phyloP scores from a whole-genome alignment of 2,797 vertebrate species.

The Brachymystax lenok region DNA sequence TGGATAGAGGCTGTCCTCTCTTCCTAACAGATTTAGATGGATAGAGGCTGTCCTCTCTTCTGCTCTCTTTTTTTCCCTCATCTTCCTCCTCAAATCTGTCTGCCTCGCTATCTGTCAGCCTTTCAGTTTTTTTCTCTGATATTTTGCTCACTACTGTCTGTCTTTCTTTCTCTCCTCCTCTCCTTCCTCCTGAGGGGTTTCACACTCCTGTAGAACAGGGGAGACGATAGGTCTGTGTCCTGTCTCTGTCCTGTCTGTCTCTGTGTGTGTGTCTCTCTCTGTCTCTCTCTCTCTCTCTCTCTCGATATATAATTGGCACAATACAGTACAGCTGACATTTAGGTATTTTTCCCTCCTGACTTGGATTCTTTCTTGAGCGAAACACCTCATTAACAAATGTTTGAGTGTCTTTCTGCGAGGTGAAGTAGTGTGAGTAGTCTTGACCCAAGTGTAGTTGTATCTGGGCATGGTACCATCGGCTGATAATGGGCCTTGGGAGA shows the following conservation, averaged over 20 bases:
- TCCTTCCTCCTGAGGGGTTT: constrained; percentile 35
- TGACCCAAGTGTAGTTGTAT: constrained; percentile 27
- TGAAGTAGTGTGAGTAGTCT: constrained; percentile 20
- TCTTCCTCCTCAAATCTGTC: not conserved
- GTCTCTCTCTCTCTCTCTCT: constrained; percentile 18
- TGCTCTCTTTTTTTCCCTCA: not conserved
- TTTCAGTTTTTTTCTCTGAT: constrained; percentile 27
- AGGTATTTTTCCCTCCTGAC: constrained; percentile 57
- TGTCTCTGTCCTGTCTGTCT: not conserved
- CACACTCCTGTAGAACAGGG: not conserved
- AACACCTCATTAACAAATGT: constrained; percentile 61
- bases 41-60: not conserved
- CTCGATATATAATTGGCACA: constrained; percentile 59
- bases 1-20: no score
- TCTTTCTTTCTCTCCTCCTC: constrained; percentile 13
- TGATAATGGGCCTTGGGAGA: not conserved
- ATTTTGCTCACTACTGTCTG: not conserved
- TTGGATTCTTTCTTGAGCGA: constrained; percentile 41
- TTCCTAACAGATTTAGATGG: not conserved
- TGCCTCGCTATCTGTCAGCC: not conserved
- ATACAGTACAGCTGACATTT: constrained; percentile 64
- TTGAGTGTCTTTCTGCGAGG: constrained; percentile 22
- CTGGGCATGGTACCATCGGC: not conserved
- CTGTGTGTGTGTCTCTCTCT: constrained; percentile 28
- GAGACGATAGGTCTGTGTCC: not conserved